Evolutionary conservation across 2,797 vertebrate species (phyloP).

Genomic region (Ibycter americanus): DNA sequence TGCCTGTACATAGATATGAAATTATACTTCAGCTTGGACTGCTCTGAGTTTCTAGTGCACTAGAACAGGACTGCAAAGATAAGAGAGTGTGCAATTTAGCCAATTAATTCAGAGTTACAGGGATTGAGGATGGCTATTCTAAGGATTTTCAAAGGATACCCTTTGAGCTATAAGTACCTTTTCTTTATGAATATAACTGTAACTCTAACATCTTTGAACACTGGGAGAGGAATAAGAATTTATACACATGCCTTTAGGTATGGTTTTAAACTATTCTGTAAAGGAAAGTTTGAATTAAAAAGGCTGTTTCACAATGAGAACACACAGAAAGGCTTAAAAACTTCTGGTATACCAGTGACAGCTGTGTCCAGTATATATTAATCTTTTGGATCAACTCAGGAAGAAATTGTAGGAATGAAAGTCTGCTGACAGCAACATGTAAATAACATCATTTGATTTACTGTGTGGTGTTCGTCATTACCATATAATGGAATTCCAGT

Average conservation of each 20-base stretch:
- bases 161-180: not conserved
- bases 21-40: not conserved
- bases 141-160: not conserved
- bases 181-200: not conserved
- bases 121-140: not conserved
- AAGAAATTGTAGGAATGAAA: not conserved
- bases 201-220: not conserved
- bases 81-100: not conserved
- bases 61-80: not conserved
- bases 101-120: not conserved
- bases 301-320: not conserved
- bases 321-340: not conserved
- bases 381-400: not conserved
- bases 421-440: not conserved
- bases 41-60: not conserved
- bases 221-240: not conserved
- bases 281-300: not conserved
- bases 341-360: not conserved
- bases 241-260: not conserved
- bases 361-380: not conserved
- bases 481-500: not conserved
- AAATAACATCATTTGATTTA: not conserved
- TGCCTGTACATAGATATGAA: not conserved
- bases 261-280: not conserved
- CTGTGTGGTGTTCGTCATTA: not conserved